Evolutionary conservation across 2,797 vertebrate species (phyloP), one percentile per base, ranked within the genome.

Genomic region (Scomberomorus guttatus): DNA sequence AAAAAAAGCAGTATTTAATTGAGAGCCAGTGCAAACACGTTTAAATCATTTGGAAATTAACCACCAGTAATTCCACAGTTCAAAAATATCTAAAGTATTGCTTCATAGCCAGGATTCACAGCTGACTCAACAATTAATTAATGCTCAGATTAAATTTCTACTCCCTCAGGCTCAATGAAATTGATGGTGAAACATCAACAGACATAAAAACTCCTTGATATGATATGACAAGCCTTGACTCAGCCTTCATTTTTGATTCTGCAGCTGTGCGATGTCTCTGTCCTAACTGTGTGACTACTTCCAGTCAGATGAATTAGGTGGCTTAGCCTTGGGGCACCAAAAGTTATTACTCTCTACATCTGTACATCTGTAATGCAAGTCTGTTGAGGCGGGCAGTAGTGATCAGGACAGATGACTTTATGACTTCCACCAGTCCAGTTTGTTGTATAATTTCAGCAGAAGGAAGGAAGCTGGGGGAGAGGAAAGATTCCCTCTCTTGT

Each of bases 211-310:
- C 51, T 13, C 42, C n/a, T 7, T 81, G 39, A 85, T 69, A 29
- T 58, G 67, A 79, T 68, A 18, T 75, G 61, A 81, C 73, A 83
- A 77, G 70, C 22, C 24, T 63, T 69, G 39, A 75, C 81, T 77
- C 44, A 68, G 17, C 39, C 18, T 71, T 79, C 34, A 58, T 39
- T 34, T 76, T 11, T 48, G 51, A 68, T 67, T 76, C 11, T 50
- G 25, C 24, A 46, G 13, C 46, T 80, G 61, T 62, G 37, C 1
- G 0, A 58, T 69, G 39, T 51, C 25, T 52, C 12, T 67, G 58
- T 17, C 6, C n/a, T 59, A 18, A 24, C 25, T 50, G 20, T 51
- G 11, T 62, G 39, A 17, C 12, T 25, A 50, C 32, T 67, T 72
- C 66, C 56, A 51, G 48, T 65, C 24, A 84, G 46, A 73, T 25